Evolutionary conservation across 2,797 vertebrate species (phyloP), one percentile per base, ranked within the genome.

Genomic region (Lycodopsis pacificus): DNA sequence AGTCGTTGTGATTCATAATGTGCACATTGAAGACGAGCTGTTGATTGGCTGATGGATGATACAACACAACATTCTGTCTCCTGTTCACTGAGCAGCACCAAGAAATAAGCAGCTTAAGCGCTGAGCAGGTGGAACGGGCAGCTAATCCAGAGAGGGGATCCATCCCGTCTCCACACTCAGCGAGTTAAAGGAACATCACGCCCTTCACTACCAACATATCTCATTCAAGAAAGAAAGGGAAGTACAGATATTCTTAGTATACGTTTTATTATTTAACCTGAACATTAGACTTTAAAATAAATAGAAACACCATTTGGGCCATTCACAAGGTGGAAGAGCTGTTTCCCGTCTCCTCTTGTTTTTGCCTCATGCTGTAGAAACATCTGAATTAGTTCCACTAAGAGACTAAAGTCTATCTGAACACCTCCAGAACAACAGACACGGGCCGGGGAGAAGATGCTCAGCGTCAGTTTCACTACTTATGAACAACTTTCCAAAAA

Each of bases 61-160:
- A 34, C 32, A 34, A 7, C 32, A 2, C 32, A 34, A 7, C 32
- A 34, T 34, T 34, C 32, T 7, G 1, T 7, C 32, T 34, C 32
- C 32, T 34, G 32, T 7, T 7, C 32, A 34, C 32, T 34, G 32
- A 34, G 32, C 32, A 34, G 32, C 32, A 34, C 32, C 32, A 71
- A 62, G 42, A 5, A 15, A 5, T 85, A 91, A 93, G 92, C 83
- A 71, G 94, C 91, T 95, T 90, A 86, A 92, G 62, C 91, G 90
- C 91, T 93, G 93, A 95, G 91, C 93, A 92, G 92, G 92, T 94
- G 91, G 91, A 94, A 91, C 46, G 7, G 79, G 87, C 85, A 81
- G 92, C 64, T 96, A 95, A 95, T 95, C 94, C 92, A 84, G 46
- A 71, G 51, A 79, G 73, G 84, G 86, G 85, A 85, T 89, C 85